These are phyloP conservation scores for Gadus chalcogrammus DNA, from an alignment of 2,113 vertebrate species.

Conservation along the genomic window DNA sequence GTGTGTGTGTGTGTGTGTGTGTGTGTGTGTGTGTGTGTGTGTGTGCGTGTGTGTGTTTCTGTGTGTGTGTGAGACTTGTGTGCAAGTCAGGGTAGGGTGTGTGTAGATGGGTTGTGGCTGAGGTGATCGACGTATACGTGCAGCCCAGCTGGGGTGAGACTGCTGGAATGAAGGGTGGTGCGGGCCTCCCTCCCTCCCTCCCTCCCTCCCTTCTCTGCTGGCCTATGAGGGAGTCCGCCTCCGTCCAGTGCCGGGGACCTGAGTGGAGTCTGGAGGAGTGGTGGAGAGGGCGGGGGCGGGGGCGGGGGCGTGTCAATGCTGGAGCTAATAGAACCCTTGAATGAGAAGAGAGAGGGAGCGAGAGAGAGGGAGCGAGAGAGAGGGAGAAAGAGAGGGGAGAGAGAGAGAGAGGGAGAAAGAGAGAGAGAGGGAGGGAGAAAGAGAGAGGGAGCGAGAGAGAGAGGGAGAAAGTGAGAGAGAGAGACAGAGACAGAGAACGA, in stretches of 20 bases:
- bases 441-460: no score
- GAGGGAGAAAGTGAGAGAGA: conserved; percentile 13
- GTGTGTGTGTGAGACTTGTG: neutral
- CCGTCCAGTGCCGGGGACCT: neutral
- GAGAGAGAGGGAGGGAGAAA: no score
- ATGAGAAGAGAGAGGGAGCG: conserved; percentile 11
- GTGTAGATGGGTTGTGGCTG: no score
- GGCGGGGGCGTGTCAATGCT: neutral
- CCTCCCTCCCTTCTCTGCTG: neutral
- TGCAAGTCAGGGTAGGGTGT: neutral
- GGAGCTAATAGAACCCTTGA: neutral
- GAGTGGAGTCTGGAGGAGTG: neutral
- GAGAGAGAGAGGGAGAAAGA: no score
- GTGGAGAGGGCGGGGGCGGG: neutral
- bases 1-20: neutral
- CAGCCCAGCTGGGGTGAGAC: no score
- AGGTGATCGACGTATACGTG: no score
- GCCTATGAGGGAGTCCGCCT: neutral
- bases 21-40: neutral
- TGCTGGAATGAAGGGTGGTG: neutral
- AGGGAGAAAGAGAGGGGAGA: neutral
- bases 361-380: conserved; percentile 3
- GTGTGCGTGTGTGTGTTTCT: no score
- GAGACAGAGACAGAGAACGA: no score
- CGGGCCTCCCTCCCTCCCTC: neutral